Evolutionary conservation across 2,113 vertebrate species (phyloP), one percentile per base, ranked within the genome.

Genomic region (Ptyas mucosa): DNA sequence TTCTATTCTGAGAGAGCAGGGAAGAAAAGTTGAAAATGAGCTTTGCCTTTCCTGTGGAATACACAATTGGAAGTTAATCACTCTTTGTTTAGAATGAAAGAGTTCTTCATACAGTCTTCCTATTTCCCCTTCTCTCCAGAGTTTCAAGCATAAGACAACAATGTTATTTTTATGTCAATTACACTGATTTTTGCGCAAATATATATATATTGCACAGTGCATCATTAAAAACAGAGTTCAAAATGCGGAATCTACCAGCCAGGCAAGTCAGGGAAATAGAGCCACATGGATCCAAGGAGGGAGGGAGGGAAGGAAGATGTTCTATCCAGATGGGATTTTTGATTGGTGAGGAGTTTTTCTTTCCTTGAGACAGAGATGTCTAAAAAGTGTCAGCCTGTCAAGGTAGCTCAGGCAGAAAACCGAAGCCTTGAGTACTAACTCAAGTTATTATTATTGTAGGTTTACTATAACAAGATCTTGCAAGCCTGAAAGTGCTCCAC

Each of bases 11-110:
- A 10, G 51, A 26, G 29, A 64, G 92, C 29, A 2, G 12, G n/a
- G 88, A 52, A 49, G 26, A 94, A 92, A 89, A 1, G 14, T 58
- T 91, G 87, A 89, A 95, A 96, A 89, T 94, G 9, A 39, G 9
- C 57, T 94, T 93, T 94, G 7, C n/a, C 5, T 92, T 93, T 4
- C 55, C 53, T 1, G 8, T 34, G 34, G 96, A 94, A 91, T 89
- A 88, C 0, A 90, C 87, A 91, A 89, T 87, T 8, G 88, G 21
- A 55, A 90, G 8, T 89, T 95, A 93, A 94, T 90, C 26, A 55
- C 43, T 88, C 34, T 8, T 43, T 0, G 5, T 20, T 54, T 52
- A 87, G 3, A 18, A 49, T 39, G 23, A 93, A 93, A 52, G 14
- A 57, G 87, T 94, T 93, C 94, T 3, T 51, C 91, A 12, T 69